Evolutionary conservation across 2,113 vertebrate species (phyloP).

Genomic region (Rhegmatorhina hoffmannsi): DNA sequence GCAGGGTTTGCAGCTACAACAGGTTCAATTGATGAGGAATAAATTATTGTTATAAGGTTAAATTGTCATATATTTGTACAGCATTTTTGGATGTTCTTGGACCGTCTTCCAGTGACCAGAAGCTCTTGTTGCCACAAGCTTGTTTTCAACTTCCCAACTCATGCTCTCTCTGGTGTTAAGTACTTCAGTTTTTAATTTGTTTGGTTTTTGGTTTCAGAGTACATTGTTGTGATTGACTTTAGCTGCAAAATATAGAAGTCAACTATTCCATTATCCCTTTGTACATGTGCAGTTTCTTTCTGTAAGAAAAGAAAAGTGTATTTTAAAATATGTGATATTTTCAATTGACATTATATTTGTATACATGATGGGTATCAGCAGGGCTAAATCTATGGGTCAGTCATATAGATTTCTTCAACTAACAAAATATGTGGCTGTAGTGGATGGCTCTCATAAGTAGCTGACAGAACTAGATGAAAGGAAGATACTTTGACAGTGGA

Average conservation of each 20-base stretch:
- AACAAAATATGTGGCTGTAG: background rate
- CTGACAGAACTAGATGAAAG: background rate
- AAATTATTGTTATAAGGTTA: background rate
- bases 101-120: background rate
- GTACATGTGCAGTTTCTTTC: background rate
- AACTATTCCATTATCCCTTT: background rate
- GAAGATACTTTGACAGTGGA: background rate
- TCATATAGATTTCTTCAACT: background rate
- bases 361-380: background rate
- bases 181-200: background rate
- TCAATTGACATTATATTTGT: background rate
- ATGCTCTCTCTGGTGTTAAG: background rate
- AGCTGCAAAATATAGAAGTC: conserved; percentile 4
- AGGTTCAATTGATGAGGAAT: background rate
- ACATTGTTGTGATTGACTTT: background rate
- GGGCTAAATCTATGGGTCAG: background rate
- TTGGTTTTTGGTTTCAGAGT: background rate
- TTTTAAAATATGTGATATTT: background rate
- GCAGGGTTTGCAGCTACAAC: background rate
- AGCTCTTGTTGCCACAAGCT: background rate
- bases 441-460: background rate
- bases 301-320: background rate
- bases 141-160: background rate
- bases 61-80: background rate
- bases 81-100: background rate